Base-by-base conservation (phyloP, 2,113 vertebrate species). In the Salminus brasiliensis region DNA sequence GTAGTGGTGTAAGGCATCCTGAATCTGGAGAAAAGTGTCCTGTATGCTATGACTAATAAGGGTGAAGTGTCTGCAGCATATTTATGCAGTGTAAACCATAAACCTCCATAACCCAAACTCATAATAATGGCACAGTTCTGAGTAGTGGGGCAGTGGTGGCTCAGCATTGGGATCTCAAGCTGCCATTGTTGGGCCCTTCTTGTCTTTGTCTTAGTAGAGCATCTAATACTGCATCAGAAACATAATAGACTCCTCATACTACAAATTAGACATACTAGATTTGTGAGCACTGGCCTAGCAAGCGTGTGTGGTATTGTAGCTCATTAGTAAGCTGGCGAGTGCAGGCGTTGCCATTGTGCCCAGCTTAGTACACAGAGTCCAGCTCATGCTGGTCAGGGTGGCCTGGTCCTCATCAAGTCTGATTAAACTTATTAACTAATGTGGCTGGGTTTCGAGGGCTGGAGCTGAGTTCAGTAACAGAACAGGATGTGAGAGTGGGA, bases 391-490 rank as follows among this genome's bases (percentile, higher is more conserved):
- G 55, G 3, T 36, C 11, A 45, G 23, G 67, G 52, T 71, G 57
- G 43, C 32, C 52, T 71, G 52, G 55, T 49, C 18, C 60, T 43
- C 41, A 45, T 75, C 70, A 27, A 65, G 45, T 34, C 45, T 63
- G 8, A 30, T 75, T 57, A 49, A 67, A 57, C 65, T 39, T 29
- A 30, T 36, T 29, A 62, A 32, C 18, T 55, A 70, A 45, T 75
- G 27, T 34, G 1, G 18, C 49, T 53, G 70, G 49, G 7, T 9
- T 52, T 47, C 10, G 9, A 16, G 5, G 45, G 15, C 11, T 15
- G 18, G 18, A 18, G 25, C 34, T 65, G 59, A 25, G 45, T 55
- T 41, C 66, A 13, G n/a, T 79, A 11, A 36, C 30, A 63, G 43
- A 29, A 53, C 69, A 65, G n/a, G 29, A 30, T 21, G 5, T 52